Evolutionary conservation across 2,888 invertebrate genomes (phyloP), one percentile per base, ranked within the genome.

Genomic region (Baccha elongata): DNA sequence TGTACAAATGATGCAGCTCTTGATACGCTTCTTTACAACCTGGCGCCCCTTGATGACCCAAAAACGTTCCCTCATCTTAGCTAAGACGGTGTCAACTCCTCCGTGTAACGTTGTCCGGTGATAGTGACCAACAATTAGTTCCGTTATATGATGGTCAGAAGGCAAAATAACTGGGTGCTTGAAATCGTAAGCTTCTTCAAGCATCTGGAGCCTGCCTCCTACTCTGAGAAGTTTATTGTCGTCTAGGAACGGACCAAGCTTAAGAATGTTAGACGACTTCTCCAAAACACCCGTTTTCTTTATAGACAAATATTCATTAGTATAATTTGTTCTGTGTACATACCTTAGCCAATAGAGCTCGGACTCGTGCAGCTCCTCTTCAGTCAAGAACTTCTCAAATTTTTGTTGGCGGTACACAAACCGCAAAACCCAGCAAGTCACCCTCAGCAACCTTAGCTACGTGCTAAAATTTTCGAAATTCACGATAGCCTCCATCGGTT

Each of bases 11-110:
- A 68, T 5, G 32, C 68, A 75, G 21, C 10, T 17, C 35, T 44
- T 52, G 46, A 68, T 44, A n/a, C 35, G 65, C 40, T 17, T 68
- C 19, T 60, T 75, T 17, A 74, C n/a, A 7, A 53, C 23, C n/a
- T 68, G 67, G n/a, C 68, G 60, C 1, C 58, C 42, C 23, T 69
- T 50, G 8, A 81, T 65, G 42, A 74, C 19, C 68, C 55, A 73
- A 40, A 60, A 73, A 1, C 52, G 44, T n/a, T 78, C 48, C 11
- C 71, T 23, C 6, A 79, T 26, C 40, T 65, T 65, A 7, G 65
- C 17, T 19, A 60, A 15, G 2, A 76, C 15, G 5, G 29, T 37
- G 29, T n/a, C 19, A 7, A 46, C 73, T 62, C 73, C 53, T 37
- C 64, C 55, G 29, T 65, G 64, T 7, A 64, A 11, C 4, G 53